phyloP scores from a whole-genome alignment of 2,113 vertebrate species.

The Pan troglodytes region NHGRI_mPanTro3-v2.1_pri NC_086015.1:183780501-183781000 shows the following conservation, averaged over 20 bases:
- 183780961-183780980: neutral
- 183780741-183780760: conserved; percentile 33
- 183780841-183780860: neutral
- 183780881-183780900: neutral
- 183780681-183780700: neutral
- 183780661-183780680: conserved; percentile 21
- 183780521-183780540: neutral
- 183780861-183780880: neutral
- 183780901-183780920: neutral
- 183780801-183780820: neutral
- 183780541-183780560: neutral
- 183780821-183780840: neutral
- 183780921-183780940: neutral
- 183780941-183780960: neutral
- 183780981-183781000: neutral
- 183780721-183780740: neutral
- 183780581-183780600: conserved; percentile 18
- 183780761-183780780: conserved; percentile 13
- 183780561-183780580: neutral
- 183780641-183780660: neutral
- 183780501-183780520: neutral
- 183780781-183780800: conserved; percentile 30
- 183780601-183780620: neutral
- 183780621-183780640: neutral
- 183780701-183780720: neutral